Evolutionary conservation across 2,888 invertebrate species (phyloP), one percentile per base, ranked within the genome.

Genomic region (Proisotoma minuta): DNA sequence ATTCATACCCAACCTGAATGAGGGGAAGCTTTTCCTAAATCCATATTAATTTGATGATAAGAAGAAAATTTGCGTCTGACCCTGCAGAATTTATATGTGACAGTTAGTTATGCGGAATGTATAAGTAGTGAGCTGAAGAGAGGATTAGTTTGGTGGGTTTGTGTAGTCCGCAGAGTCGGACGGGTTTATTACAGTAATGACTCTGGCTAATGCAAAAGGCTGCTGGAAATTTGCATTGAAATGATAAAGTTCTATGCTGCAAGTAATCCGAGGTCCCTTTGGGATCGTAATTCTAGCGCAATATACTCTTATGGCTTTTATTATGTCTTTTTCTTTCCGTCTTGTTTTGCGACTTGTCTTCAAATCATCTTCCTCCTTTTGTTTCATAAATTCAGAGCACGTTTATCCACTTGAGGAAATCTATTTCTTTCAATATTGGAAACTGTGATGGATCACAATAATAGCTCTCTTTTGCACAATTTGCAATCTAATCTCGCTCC

Each of bases 221-320:
- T 52, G n/a, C 53, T 54, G 18, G 18, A 23, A 54, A 54, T 54
- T 54, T 34, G 53, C 53, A 54, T 54, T 8, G 53, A 54, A 39
- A 54, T 39, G 53, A 54, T 54, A 54, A 54, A 54, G 39, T 54
- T 54, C 53, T 39, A 29, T 28, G 39, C 20, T 43, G 34, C 34
- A 23, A 34, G 53, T 54, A 54, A 34, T 29, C 34, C 18, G 22
- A 3, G 10, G 23, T 54, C 53, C 53, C 53, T 20, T 12, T 39
- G 53, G 53, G 39, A 54, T 34, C 53, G 53, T 54, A 54, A 54
- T 54, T 54, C 53, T 54, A 18, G 20, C 20, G 53, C 53, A 54
- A 54, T 54, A 54, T 39, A 54, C 53, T 54, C 53, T 54, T 54
- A 54, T 54, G 53, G 23, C 39, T 54, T 54, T 52, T 28, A 43